These are phyloP conservation scores for Enteromius afrohamiltoni DNA, from an alignment of 2,797 vertebrate species.

Conservation along the genomic window DNA sequence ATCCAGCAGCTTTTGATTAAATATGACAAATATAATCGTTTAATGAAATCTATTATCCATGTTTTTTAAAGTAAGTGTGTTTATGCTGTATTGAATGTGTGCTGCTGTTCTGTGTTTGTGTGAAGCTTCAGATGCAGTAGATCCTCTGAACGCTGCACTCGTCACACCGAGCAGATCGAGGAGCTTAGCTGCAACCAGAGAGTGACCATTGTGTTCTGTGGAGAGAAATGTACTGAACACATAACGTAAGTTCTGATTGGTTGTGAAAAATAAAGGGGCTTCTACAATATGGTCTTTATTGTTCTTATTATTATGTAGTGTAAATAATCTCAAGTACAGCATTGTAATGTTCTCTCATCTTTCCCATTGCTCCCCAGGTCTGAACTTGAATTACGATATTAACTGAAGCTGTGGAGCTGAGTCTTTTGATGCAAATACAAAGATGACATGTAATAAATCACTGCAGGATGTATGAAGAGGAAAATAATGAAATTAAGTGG, in stretches of 20 bases:
- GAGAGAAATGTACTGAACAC: slow-evolving; percentile 6
- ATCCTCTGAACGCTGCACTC: slow-evolving; percentile 17
- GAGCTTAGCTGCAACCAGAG: slow-evolving; percentile 33
- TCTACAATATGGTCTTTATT: background rate
- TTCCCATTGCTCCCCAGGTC: background rate
- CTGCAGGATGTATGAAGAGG: no score
- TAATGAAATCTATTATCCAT: background rate
- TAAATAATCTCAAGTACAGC: background rate
- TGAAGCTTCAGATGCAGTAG: slow-evolving; percentile 16
- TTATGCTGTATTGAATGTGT: background rate
- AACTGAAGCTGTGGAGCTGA: background rate
- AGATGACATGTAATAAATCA: background rate
- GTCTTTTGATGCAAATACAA: background rate
- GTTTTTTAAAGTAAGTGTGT: background rate
- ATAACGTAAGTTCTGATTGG: slow-evolving; percentile 9
- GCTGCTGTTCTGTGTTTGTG: background rate
- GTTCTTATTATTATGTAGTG: background rate
- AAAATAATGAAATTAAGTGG: background rate
- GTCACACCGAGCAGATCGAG: background rate
- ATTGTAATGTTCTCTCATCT: background rate
- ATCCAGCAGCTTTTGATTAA: background rate
- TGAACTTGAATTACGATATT: background rate
- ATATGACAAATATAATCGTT: background rate
- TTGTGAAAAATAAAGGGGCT: background rate
- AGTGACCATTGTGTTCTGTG: slow-evolving; percentile 15